Base-by-base conservation (phyloP, 2,797 vertebrate genomes). In the Amazonetta brasiliensis region DNA sequence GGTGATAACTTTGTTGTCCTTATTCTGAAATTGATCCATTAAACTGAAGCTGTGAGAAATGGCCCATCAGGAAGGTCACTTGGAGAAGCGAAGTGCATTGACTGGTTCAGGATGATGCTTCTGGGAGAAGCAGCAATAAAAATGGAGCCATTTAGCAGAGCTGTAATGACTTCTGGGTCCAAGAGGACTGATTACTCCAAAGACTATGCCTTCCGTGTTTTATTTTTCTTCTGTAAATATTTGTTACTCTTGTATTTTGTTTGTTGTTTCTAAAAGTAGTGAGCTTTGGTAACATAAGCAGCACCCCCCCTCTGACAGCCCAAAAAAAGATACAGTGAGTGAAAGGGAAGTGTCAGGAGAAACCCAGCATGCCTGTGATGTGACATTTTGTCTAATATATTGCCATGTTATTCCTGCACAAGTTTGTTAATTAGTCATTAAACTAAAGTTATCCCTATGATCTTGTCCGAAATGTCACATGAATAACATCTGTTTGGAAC, bases 371-470 rank as follows among this genome's bases (percentile, higher is more conserved):
- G 87, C 76, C 75, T 74, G 1, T 78, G 90, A 94, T 86, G 91
- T 91, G 96, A 92, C 95, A 85, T 78, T 44, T 78, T 30, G 92
- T 92, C 83, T 96, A 60, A 73, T 88, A 62, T 64, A 11, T 43
- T 60, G 68, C 76, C 39, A 5, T 74, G 54, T 92, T 92, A 87
- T 95, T 96, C 80, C 84, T 93, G 22, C 52, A 84, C 56, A 95
- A 96, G 84, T 95, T 83, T 86, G 69, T 92, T 97, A 96, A 96
- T 94, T 91, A 96, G 59, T 87, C 81, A 76, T 92, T 95, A 95
- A 93, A 87, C 31, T 85, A 13, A 82, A 94, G 72, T 56, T 95
- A 84, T 59, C 84, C 72, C 46, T 66, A 11, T 2, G 4, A 2
- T 74, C 68, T 77, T 94, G 87, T 95, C 94, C 84, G 80, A 95